A percentile compares a stretch with the other conserved stretches of the same genome.
These are phyloP conservation scores for Aphidoletes aphidimyza DNA, from an alignment of 2,888 invertebrate genomes.

Conservation along the genomic window DNA sequence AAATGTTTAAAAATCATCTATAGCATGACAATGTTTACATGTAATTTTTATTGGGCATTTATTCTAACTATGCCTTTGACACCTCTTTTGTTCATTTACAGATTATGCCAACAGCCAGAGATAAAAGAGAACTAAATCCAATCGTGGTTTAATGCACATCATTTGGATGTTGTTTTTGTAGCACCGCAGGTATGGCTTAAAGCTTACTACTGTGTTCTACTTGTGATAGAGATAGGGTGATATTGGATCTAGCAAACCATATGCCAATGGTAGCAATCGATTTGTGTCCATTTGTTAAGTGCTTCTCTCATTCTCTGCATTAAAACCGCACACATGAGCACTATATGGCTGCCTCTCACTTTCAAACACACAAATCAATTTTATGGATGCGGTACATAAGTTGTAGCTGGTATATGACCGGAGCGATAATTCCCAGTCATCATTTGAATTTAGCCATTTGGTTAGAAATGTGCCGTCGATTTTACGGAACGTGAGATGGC, in stretches of 20 bases:
- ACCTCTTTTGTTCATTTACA: too few species aligned
- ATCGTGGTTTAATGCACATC: too few species aligned
- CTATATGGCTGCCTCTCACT: not conserved
- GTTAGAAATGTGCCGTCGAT: not conserved
- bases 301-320: not conserved
- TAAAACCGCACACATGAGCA: not conserved
- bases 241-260: not conserved
- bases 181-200: too few species aligned
- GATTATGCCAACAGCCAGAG: too few species aligned
- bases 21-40: not conserved
- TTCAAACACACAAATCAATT: slow-evolving; percentile 29
- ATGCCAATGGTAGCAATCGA: slow-evolving; percentile 31
- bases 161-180: too few species aligned
- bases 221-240: not conserved
- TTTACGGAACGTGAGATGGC: too few species aligned
- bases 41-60: not conserved
- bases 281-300: not conserved
- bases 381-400: not conserved
- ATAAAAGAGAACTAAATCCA: too few species aligned
- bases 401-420: not conserved
- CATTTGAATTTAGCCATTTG: not conserved
- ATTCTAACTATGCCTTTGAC: too few species aligned
- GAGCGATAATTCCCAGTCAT: not conserved
- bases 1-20: not conserved
- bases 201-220: too few species aligned